phyloP scores from a whole-genome alignment of 1,140 invertebrate species.

The Drosophila novamexicana region DNA sequence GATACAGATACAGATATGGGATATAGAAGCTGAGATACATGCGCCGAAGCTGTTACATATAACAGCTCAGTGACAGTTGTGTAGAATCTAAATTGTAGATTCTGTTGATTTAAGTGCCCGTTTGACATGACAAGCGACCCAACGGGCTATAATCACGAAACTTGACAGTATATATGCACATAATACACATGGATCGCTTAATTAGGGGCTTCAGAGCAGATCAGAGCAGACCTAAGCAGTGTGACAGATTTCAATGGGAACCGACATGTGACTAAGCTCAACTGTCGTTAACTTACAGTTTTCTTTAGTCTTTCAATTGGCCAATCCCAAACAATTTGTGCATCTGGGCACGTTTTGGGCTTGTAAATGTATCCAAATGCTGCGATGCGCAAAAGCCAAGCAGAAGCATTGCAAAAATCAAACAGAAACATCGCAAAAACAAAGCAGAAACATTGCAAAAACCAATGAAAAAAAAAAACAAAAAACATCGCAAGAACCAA shows the following conservation, averaged over 20 bases:
- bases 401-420: not conserved
- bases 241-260: constrained; percentile 10
- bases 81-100: constrained; percentile 24
- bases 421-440: too few relatives aligned
- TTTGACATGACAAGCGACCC: constrained; percentile 40
- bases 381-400: constrained; percentile 26
- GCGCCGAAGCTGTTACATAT: not conserved
- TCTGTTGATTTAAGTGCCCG: constrained; percentile 40
- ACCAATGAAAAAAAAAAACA: too few relatives aligned
- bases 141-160: constrained; percentile 32
- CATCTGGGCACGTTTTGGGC: constrained; percentile 14
- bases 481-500: too few relatives aligned
- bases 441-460: too few relatives aligned
- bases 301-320: not conserved
- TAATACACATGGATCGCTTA: constrained; percentile 22
- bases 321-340: not conserved
- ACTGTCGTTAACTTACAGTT: not conserved
- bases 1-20: constrained; percentile 18
- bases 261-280: constrained; percentile 16
- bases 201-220: constrained; percentile 9
- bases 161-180: constrained; percentile 19
- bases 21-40: not conserved
- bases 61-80: not conserved
- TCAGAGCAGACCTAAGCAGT: not conserved
- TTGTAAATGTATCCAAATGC: constrained; percentile 1